phyloP scores from a whole-genome alignment of 2,113 vertebrate species.

The Camelus dromedarius region DNA sequence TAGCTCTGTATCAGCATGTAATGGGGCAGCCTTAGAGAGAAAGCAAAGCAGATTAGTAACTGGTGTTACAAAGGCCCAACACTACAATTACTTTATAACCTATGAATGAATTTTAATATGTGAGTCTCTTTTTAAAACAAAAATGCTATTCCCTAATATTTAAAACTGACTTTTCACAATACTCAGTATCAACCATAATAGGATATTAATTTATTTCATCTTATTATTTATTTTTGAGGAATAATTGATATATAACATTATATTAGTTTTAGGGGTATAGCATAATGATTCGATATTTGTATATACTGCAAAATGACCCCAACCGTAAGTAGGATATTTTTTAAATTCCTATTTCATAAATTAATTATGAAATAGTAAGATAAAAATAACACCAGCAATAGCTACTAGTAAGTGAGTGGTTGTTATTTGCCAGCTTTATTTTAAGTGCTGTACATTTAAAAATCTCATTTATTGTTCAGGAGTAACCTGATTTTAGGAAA shows the following conservation, averaged over 20 bases:
- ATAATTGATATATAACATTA: neutral
- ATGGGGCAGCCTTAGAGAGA: neutral
- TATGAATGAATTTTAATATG: neutral
- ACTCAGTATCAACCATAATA: neutral
- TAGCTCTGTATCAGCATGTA: neutral
- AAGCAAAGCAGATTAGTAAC: constrained; percentile 1
- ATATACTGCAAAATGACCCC: neutral
- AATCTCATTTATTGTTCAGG: neutral
- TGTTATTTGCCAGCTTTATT: neutral
- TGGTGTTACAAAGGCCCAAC: neutral
- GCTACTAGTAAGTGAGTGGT: neutral
- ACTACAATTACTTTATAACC: constrained; percentile 16
- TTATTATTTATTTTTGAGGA: neutral
- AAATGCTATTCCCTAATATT: neutral
- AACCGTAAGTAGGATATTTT: neutral
- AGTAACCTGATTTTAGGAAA: neutral
- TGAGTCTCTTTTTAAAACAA: neutral
- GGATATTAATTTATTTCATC: neutral
- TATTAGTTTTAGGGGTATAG: neutral
- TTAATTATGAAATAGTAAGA: neutral
- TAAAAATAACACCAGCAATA: neutral
- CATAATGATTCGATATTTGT: neutral
- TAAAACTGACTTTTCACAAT: neutral
- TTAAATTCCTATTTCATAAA: neutral
- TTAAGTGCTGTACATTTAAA: neutral